Evolutionary conservation across 2,888 invertebrate genomes (phyloP).

Genomic region (Lasioglossum figueresi): DNA sequence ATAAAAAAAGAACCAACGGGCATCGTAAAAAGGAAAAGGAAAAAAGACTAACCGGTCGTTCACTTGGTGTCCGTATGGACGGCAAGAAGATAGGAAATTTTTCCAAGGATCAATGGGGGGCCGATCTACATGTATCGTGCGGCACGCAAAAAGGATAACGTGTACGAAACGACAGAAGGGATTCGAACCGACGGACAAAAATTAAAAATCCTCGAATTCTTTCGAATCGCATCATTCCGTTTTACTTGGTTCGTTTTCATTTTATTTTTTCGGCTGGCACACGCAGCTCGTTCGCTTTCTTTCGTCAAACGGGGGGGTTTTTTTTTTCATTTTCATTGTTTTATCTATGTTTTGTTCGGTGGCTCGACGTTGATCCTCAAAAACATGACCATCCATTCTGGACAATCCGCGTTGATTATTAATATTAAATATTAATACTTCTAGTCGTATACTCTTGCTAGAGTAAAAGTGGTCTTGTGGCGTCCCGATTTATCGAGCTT

Average conservation of each 20-base stretch:
- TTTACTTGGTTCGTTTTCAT: background rate
- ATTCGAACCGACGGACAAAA: constrained; percentile 7
- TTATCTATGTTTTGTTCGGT: constrained; percentile 58
- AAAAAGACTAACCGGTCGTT: constrained; percentile 32
- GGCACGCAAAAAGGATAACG: constrained; percentile 14
- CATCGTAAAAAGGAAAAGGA: constrained; percentile 13
- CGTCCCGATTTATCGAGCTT: constrained; percentile 69
- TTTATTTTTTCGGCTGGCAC: background rate
- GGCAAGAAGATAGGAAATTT: constrained; percentile 39
- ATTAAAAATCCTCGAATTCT: constrained; percentile 12
- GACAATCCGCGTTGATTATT: constrained; percentile 80
- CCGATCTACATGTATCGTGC: constrained; percentile 38
- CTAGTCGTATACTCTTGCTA: constrained; percentile 84
- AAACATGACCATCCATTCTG: constrained; percentile 82
- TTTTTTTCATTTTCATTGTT: background rate
- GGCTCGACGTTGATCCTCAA: constrained; percentile 70
- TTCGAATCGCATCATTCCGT: background rate
- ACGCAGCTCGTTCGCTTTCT: background rate
- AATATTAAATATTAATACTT: constrained; percentile 83
- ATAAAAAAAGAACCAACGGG: constrained; percentile 26
- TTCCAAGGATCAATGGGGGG: constrained; percentile 55
- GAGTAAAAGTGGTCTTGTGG: constrained; percentile 83
- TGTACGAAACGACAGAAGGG: constrained; percentile 7
- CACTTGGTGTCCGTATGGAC: constrained; percentile 54
- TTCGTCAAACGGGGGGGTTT: background rate